Evolutionary conservation across 2,113 vertebrate genomes (phyloP), one percentile per base, ranked within the genome.

Genomic region (Xiphophorus couchianus): DNA sequence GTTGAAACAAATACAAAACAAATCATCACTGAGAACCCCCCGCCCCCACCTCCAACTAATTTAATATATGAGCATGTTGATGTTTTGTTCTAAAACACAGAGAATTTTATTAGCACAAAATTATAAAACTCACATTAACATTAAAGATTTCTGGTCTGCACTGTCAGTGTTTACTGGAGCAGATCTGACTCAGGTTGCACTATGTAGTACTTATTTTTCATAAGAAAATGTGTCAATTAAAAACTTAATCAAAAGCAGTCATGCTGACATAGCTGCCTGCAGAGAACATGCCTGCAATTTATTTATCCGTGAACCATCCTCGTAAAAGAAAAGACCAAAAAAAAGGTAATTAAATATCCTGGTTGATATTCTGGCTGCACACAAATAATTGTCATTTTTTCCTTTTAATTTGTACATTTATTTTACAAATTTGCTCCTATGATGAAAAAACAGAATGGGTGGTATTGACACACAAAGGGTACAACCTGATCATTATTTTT

Each of bases 401-500:
- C 2, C 15, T 22, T 19, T 22, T 17, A 62, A 8, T 63, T 31
- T 27, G 17, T 31, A 31, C 17, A 30, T 63, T 63, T 63, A 30
- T 31, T 31, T 4, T 4, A 63, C 29, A 30, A 22, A 63, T 33
- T 1, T 58, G 17, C 8, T 58, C 8, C 1, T n/a, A n/a, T 11
- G 2, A 25, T 25, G 5, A 58, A 5, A 58, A 58, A 58, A 58
- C 22, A 58, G 51, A 58, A n/a, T 58, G 51, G 25, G 17, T 48
- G 5, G 44, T 4, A 27, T 62, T 54, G 63, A 25, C 17, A 58
- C 31, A 80, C 15, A 64, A 42, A 44, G 4, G 12, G 8, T 19
- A 29, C 25, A 65, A 90, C 89, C 91, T 85, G 72, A 35, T 77
- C 78, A 62, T 17, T 80, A 15, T 66, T 84, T 70, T 88, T 93